Base-by-base conservation (phyloP, 1,140 invertebrate species). In the Subanguina moxae region DNA sequence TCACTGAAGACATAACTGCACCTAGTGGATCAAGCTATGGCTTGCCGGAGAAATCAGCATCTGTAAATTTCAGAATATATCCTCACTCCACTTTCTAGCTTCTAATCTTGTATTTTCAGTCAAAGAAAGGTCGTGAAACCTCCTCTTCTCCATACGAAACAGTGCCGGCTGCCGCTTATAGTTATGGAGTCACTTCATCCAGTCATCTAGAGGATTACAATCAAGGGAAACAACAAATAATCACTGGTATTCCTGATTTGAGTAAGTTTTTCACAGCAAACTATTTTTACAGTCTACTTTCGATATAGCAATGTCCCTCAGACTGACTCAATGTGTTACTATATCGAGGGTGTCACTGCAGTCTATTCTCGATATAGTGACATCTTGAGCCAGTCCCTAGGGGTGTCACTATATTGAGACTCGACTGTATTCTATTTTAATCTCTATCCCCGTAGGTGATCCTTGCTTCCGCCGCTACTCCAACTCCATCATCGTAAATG, bases 391-490 rank as follows among this genome's bases (percentile, higher is more conserved):
- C n/a, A n/a, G n/a, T n/a, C n/a, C n/a, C n/a, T n/a, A n/a, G n/a
- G n/a, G n/a, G n/a, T n/a, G n/a, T n/a, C n/a, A n/a, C n/a, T n/a
- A n/a, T n/a, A n/a, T n/a, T 28, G 28, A 9, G 52, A 56, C 9
- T 23, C 13, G 3, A 56, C 3, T 23, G 52, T 5, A 5, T 28
- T 56, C 52, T 5, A 13, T 56, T 23, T 56, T 56, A 56, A 5
- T 13, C 28, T 56, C 3, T 56, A 28, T 56, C 9, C 45, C n/a
- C n/a, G n/a, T n/a, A 80, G 78, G 80, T 68, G 79, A 82, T 59
- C 78, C 76, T 27, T 82, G 80, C 45, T 82, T 82, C 57, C 72
- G 80, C 43, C 76, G 80, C 1, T 82, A 82, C 57, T 56, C 75
- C 9, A 81, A 81, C 56, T 68, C 68, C 32, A 81, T 81, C 28